Evolutionary conservation across 2,888 invertebrate genomes (phyloP).

Genomic region (Leptarthrus brevirostris): DNA sequence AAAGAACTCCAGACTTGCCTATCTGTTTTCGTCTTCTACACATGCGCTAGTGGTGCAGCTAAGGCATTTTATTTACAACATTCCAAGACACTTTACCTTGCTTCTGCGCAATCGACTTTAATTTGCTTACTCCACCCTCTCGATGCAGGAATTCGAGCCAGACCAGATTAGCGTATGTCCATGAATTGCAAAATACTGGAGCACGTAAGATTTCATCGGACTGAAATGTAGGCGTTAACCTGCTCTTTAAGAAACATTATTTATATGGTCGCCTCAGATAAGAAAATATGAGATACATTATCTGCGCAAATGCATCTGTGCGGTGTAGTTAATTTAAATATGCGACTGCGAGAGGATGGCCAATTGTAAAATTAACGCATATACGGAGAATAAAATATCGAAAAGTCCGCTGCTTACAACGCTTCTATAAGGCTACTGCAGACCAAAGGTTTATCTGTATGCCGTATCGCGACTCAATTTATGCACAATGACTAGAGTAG

Average conservation of each 20-base stretch:
- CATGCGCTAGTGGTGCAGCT: too few species aligned
- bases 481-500: neutral
- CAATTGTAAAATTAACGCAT: constrained; percentile 1
- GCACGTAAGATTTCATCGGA: constrained; percentile 24
- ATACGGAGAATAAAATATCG: neutral
- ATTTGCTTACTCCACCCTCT: neutral
- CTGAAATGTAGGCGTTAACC: constrained; percentile 42
- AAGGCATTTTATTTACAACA: too few species aligned
- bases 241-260: constrained; percentile 44
- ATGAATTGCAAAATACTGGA: constrained; percentile 4
- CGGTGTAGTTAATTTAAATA: neutral
- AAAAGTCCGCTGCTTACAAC: neutral
- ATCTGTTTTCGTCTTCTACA: too few species aligned
- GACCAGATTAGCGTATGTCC: neutral
- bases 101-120: neutral
- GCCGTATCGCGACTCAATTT: neutral
- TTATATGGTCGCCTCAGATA: constrained; percentile 15
- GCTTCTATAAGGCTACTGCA: neutral
- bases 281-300: neutral
- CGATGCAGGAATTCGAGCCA: neutral
- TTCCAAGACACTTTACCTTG: neutral
- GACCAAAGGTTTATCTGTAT: neutral
- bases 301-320: neutral
- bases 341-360: neutral
- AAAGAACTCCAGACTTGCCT: too few species aligned